These are phyloP conservation scores for Sarotherodon lohbergeri DNA, from an alignment of 2,113 vertebrate genomes.

Conservation along the genomic window DNA sequence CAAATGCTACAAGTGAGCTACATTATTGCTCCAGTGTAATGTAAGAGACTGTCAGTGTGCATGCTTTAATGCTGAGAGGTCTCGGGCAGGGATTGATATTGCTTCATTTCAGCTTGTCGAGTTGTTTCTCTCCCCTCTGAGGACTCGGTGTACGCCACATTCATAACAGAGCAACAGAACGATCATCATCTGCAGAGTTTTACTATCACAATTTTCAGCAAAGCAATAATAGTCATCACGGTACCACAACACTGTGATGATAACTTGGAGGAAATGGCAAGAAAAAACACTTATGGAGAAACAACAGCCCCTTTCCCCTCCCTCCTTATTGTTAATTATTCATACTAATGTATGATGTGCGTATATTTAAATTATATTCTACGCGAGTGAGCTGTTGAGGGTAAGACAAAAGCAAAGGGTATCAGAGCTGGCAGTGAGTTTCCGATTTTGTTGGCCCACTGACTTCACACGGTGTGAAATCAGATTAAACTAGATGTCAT, in stretches of 20 bases:
- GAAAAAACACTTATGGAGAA: neutral
- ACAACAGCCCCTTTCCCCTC: neutral
- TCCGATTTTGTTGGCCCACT: neutral
- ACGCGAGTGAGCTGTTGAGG: neutral
- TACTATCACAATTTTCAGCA: neutral
- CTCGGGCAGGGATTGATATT: neutral
- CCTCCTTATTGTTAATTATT: neutral
- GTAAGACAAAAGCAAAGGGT: neutral
- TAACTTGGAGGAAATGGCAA: neutral
- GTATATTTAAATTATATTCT: neutral
- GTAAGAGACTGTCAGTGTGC: neutral
- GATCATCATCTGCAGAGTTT: neutral
- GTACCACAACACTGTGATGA: neutral
- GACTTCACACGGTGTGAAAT: neutral
- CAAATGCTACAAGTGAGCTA: neutral
- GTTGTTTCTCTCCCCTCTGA: neutral
- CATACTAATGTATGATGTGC: neutral
- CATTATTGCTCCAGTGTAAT: slow-evolving; percentile 14
- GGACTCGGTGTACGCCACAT: neutral
- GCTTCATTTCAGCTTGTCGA: neutral
- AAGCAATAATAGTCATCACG: neutral
- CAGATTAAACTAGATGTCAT: neutral
- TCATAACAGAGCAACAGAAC: neutral
- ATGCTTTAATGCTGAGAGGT: neutral
- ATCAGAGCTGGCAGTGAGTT: neutral